phyloP scores from a whole-genome alignment of 2,797 vertebrate genomes.

The Atherinosoma microstoma region DNA sequence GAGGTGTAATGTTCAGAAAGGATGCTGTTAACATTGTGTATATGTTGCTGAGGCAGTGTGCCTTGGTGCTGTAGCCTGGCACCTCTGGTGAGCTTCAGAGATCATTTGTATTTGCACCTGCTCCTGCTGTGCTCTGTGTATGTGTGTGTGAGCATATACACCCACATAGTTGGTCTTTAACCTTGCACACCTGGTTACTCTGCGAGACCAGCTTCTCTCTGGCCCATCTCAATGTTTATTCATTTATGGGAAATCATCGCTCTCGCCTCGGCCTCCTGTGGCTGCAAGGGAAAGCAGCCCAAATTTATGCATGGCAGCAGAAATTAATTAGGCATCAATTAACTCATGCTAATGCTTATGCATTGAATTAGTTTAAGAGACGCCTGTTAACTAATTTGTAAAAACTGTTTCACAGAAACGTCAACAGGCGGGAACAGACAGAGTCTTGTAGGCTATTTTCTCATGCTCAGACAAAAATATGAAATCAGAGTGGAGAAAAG shows the following conservation, averaged over 20 bases:
- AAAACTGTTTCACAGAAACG: conserved; percentile 78
- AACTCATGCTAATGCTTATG: conserved; percentile 87
- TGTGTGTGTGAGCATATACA: conserved; percentile 50
- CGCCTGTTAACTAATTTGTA: conserved; percentile 86
- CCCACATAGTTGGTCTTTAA: conserved; percentile 80
- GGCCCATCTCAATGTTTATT: conserved; percentile 85
- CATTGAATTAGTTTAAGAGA: conserved; percentile 76
- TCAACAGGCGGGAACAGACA: conserved; percentile 74
- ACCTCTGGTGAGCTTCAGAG: conserved; percentile 67
- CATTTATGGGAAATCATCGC: conserved; percentile 83
- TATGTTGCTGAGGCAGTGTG: conserved; percentile 54
- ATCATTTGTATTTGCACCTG: conserved; percentile 80
- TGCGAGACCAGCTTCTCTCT: conserved; percentile 71
- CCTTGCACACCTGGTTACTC: conserved; percentile 81
- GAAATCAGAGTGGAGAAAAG: conserved; percentile 76
- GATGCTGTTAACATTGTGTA: conserved; percentile 54
- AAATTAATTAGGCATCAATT: conserved; percentile 90
- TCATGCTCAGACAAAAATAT: conserved; percentile 66
- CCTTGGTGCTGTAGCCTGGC: conserved; percentile 55
- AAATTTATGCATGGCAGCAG: conserved; percentile 87
- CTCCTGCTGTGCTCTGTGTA: conserved; percentile 45
- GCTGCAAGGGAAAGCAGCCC: conserved; percentile 69
- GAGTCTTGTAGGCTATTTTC: conserved; percentile 75
- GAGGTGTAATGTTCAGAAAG: conserved; percentile 60
- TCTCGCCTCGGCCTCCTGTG: conserved; percentile 80